These are phyloP conservation scores for Brienomyrus brachyistius DNA, from an alignment of 2,113 vertebrate species.

Conservation along the genomic window DNA sequence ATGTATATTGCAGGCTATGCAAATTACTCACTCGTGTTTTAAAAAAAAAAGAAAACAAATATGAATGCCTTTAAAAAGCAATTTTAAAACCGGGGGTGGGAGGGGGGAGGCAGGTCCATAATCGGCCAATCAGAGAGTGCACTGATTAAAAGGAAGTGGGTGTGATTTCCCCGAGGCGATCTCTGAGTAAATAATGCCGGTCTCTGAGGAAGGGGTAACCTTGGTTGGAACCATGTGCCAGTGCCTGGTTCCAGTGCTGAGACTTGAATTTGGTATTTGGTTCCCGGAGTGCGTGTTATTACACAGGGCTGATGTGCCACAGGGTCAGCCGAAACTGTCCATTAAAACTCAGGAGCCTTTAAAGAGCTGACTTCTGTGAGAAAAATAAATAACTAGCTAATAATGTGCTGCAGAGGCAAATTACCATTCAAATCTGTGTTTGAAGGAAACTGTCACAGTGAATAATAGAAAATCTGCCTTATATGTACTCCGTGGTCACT, in stretches of 20 bases:
- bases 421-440: neutral
- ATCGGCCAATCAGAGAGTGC: neutral
- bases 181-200: neutral
- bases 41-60: slow-evolving; percentile 11
- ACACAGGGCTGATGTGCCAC: neutral
- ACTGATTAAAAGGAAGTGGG: neutral
- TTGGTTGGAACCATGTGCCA: neutral
- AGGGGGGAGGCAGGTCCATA: neutral
- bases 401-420: neutral
- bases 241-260: neutral
- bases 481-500: neutral
- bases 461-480: neutral
- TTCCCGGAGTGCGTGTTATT: neutral
- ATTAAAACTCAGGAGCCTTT: neutral
- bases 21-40: neutral
- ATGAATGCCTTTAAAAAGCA: neutral
- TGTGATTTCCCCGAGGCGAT: neutral
- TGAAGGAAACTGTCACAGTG: neutral
- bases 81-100: neutral
- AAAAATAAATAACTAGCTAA: neutral
- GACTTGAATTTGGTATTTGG: neutral
- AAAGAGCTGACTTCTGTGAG: neutral
- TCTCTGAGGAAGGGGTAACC: neutral
- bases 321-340: no score
- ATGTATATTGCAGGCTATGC: neutral